phyloP scores from a whole-genome alignment of 2,888 invertebrate species.

The Lithophane ornitopus region DNA sequence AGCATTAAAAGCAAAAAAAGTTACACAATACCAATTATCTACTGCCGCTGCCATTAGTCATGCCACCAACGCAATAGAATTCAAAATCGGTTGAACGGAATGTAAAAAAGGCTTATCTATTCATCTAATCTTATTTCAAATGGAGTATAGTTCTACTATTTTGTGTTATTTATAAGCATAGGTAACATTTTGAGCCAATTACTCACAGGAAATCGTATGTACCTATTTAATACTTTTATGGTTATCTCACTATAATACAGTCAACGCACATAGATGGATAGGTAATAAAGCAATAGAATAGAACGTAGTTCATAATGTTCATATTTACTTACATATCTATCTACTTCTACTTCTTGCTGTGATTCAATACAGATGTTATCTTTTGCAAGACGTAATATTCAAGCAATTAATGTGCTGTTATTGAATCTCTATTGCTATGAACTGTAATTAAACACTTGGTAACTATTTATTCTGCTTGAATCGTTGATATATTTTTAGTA shows the following conservation, averaged over 20 bases:
- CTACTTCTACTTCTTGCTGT: neutral
- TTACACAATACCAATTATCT: no score
- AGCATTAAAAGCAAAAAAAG: no score
- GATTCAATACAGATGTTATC: neutral
- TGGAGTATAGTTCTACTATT: neutral
- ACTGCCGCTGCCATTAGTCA: no score
- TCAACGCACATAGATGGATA: neutral
- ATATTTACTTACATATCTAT: neutral
- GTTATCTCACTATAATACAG: neutral
- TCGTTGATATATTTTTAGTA: no score
- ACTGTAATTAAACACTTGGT: no score
- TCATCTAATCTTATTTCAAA: no score
- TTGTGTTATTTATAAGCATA: neutral
- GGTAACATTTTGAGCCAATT: neutral
- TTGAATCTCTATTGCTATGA: neutral
- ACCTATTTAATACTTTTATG: neutral
- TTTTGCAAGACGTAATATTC: neutral
- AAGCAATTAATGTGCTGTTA: neutral
- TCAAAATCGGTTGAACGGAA: no score
- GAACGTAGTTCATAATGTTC: neutral
- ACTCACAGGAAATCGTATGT: constrained; percentile 12
- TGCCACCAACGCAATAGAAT: no score
- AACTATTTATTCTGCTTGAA: neutral
- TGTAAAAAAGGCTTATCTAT: no score
- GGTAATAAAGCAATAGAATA: neutral